phyloP scores from a whole-genome alignment of 2,888 invertebrate genomes.

The Liopterus haemorrhoidalis region DNA sequence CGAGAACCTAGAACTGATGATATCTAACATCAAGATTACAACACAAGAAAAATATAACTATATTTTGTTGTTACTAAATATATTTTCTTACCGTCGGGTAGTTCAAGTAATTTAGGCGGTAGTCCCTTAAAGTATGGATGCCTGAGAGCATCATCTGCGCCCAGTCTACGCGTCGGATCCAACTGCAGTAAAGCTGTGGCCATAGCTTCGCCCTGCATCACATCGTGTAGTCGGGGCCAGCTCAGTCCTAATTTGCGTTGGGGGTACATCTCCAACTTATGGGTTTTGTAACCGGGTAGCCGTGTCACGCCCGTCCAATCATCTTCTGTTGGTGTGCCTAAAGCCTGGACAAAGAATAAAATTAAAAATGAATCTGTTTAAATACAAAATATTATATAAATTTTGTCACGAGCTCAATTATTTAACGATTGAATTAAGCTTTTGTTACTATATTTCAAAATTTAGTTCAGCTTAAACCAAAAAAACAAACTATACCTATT shows the following conservation, averaged over 20 bases:
- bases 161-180: conserved; percentile 79
- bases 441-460: no score
- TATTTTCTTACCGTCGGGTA: conserved; percentile 88
- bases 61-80: no score
- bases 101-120: conserved; percentile 80
- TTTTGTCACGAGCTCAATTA: no score
- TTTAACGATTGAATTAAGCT: no score
- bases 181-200: conserved; percentile 79
- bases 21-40: no score
- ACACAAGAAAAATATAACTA: no score
- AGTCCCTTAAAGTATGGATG: conserved; percentile 89
- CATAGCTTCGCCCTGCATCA: conserved; percentile 83
- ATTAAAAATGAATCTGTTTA: no score
- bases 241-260: conserved; percentile 73
- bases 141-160: conserved; percentile 78
- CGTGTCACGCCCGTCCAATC: conserved; percentile 89
- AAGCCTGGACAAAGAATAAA: conserved; percentile 56
- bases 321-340: conserved; percentile 92
- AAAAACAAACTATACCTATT: no score
- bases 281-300: conserved; percentile 77
- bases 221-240: conserved; percentile 86
- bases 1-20: no score
- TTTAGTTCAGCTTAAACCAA: no score
- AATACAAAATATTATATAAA: no score
- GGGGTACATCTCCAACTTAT: conserved; percentile 66